Evolutionary conservation across 2,113 vertebrate species (phyloP).

Genomic region (Microcebus murinus): DNA sequence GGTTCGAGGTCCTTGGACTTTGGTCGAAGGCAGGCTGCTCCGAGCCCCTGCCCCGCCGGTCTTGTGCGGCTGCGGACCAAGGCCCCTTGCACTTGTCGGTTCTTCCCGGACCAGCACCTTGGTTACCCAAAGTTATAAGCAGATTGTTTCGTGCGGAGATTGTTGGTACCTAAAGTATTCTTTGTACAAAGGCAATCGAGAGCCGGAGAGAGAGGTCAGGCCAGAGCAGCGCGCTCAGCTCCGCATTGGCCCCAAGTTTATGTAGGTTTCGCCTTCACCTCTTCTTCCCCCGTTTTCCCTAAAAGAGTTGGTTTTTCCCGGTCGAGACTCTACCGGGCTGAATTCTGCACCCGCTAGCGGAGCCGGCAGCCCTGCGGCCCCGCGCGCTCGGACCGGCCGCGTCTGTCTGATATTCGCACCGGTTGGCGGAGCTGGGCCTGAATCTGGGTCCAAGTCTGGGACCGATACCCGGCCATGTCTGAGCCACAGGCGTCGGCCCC

Average conservation of each 20-base stretch:
- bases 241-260: slow-evolving; percentile 64
- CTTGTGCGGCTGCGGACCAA: neutral
- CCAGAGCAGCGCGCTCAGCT: neutral
- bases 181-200: slow-evolving; percentile 41
- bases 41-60: neutral
- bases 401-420: neutral
- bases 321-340: neutral
- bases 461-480: neutral
- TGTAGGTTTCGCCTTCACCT: slow-evolving; percentile 21
- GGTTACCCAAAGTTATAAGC: slow-evolving; percentile 64
- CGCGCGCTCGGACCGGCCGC: neutral
- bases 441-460: neutral
- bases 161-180: slow-evolving; percentile 39
- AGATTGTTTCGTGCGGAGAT: slow-evolving; percentile 7
- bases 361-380: neutral
- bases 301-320: slow-evolving; percentile 56
- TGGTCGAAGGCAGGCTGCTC: slow-evolving; percentile 21
- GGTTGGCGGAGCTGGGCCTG: neutral
- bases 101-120: neutral
- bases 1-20: slow-evolving; percentile 34
- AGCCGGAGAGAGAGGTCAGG: slow-evolving; percentile 27
- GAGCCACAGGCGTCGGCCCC: slow-evolving; percentile 29
- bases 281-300: slow-evolving; percentile 67
- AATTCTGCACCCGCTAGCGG: neutral
- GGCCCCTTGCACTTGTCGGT: neutral